These are phyloP conservation scores for Sisyra nigra DNA, from an alignment of 2,888 invertebrate genomes.

Conservation along the genomic window DNA sequence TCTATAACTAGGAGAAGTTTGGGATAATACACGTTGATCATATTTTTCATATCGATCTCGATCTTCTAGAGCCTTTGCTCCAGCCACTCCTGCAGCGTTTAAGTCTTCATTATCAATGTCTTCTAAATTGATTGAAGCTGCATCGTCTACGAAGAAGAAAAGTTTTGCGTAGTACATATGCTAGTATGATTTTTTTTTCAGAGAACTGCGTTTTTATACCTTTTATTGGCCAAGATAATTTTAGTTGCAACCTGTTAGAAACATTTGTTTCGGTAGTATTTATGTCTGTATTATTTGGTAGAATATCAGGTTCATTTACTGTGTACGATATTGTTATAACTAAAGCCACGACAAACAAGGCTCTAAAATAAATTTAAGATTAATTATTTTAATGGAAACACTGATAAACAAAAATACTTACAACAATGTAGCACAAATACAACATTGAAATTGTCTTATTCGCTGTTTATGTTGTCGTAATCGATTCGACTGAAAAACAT, in stretches of 20 bases:
- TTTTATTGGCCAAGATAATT: not conserved
- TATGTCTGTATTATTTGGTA: slow-evolving; percentile 15
- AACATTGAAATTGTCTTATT: slow-evolving; percentile 49
- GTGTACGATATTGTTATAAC: slow-evolving; percentile 37
- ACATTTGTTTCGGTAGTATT: slow-evolving; percentile 9
- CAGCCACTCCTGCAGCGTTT: slow-evolving; percentile 34
- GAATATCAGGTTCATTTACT: slow-evolving; percentile 19
- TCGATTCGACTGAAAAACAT: slow-evolving; percentile 34
- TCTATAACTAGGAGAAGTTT: slow-evolving; percentile 44
- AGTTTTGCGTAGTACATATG: not conserved
- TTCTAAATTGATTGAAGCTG: not conserved
- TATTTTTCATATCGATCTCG: slow-evolving; percentile 36
- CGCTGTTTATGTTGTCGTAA: slow-evolving; percentile 31
- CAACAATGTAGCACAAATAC: slow-evolving; percentile 49
- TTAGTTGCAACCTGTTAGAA: not conserved
- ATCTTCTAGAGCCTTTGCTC: slow-evolving; percentile 37
- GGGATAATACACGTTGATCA: slow-evolving; percentile 28
- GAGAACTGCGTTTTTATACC: not conserved
- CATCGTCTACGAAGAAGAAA: not conserved
- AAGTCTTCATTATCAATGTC: slow-evolving; percentile 22
- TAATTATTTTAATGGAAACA: not conserved
- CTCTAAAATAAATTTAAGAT: slow-evolving; percentile 23
- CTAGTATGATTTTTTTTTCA: not conserved
- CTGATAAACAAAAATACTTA: slow-evolving; percentile 31
- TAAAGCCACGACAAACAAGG: slow-evolving; percentile 32